Base-by-base conservation (phyloP, 1,140 invertebrate genomes). In the Mycetomoellerius zeteki region DNA sequence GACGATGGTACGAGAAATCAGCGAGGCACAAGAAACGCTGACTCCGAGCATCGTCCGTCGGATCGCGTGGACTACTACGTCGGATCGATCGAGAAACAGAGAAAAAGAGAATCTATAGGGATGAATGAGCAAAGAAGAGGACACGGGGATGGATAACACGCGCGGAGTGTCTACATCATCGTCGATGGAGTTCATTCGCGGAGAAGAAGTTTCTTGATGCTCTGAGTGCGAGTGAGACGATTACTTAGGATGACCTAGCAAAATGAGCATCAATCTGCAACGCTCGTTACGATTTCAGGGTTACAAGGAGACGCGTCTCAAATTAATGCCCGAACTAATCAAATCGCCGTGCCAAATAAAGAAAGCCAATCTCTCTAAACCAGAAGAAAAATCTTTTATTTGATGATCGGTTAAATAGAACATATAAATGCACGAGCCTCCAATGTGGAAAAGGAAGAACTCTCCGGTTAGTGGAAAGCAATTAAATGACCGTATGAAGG, bases 11-110 rank as follows among this genome's bases (percentile, higher is more conserved):
- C 60, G 87, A 88, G 90, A 64, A 91, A 90, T 88, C 90, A 89
- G 65, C 90, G 64, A 78, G 85, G 33, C 64, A 85, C 87, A 69
- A 90, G 90, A 91, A 91, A 90, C 60, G 89, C 90, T 91, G 90
- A 91, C 89, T 72, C 62, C 69, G 75, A 76, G 78, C 75, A 65
- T 81, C 64, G 87, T 87, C 50, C 89, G 60, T 3, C 87, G 85
- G 58, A 86, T 88, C 76, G 65, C 64, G 47, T 62, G 24, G 30
- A 71, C 75, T 64, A 27, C 56, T 62, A 60, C 24, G 52, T 6
- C 16, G 54, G 19, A 43, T 33, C 27, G 69, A 21, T 60, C 4
- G 67, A 33, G 65, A 56, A 50, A 50, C 27, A 56, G 47, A 72
- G 56, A 78, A 16, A 52, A 30, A 62, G 27, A 56, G 71, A 47